Evolutionary conservation across 2,113 vertebrate species (phyloP).

Genomic region (Crocuta crocuta): DNA sequence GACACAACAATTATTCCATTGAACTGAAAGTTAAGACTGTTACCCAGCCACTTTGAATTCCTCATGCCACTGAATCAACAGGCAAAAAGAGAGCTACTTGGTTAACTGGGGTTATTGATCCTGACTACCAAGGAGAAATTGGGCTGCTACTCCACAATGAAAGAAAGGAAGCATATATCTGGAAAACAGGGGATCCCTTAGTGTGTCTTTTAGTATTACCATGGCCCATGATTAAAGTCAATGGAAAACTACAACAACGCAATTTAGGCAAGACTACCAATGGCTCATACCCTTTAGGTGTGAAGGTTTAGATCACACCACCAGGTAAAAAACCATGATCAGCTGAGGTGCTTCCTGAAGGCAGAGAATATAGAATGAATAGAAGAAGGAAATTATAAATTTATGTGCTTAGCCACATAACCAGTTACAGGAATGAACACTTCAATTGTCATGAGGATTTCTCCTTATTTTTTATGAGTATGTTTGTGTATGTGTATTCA

Average conservation of each 20-base stretch:
- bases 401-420: background rate
- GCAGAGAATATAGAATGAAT: background rate
- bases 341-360: background rate
- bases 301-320: background rate
- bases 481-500: background rate
- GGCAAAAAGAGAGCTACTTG: background rate
- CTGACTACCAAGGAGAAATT: background rate
- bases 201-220: background rate
- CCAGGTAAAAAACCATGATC: background rate
- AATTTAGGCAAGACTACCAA: background rate
- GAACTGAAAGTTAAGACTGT: background rate
- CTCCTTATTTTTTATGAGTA: background rate
- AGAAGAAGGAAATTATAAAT: background rate
- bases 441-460: background rate
- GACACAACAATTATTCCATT: background rate
- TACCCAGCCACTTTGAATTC: background rate
- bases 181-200: background rate
- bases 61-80: background rate
- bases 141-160: background rate
- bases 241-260: background rate
- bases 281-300: background rate
- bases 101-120: background rate
- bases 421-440: background rate
- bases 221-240: background rate
- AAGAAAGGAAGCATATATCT: background rate